phyloP scores from a whole-genome alignment of 2,797 vertebrate species.

The Sebastes glaucus region DNA sequence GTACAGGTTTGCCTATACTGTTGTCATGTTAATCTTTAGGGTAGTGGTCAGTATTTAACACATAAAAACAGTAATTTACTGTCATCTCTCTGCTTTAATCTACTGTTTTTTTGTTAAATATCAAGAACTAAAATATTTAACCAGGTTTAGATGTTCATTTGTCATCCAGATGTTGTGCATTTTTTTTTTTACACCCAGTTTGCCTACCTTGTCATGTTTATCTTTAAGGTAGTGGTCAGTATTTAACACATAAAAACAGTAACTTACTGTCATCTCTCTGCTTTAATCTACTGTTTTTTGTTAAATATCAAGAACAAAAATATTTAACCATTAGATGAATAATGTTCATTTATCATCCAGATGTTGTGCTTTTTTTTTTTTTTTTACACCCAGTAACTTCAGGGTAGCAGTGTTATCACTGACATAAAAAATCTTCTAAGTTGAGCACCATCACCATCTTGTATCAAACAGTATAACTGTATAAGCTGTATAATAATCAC shows the following conservation, averaged over 20 bases:
- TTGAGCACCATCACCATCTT: constrained; percentile 32
- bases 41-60: constrained; percentile 39
- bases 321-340: constrained; percentile 1
- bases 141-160: background rate
- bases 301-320: constrained; percentile 18
- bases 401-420: constrained; percentile 38
- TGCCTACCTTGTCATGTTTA: constrained; percentile 41
- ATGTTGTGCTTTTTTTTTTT: constrained; percentile 22
- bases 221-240: constrained; percentile 24
- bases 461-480: constrained; percentile 34
- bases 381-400: constrained; percentile 18
- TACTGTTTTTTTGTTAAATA: constrained; percentile 19
- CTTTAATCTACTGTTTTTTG: constrained; percentile 20
- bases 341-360: constrained; percentile 25
- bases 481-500: constrained; percentile 59
- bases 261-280: constrained; percentile 36
- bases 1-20: constrained; percentile 13
- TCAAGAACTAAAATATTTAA: background rate
- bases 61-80: constrained; percentile 30
- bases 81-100: constrained; percentile 40
- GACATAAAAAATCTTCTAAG: constrained; percentile 3
- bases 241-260: constrained; percentile 48
- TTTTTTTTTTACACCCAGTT: constrained; percentile 16
- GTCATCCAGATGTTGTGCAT: constrained; percentile 31
- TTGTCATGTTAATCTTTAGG: constrained; percentile 38